Evolutionary conservation across 2,113 vertebrate species (phyloP).

Genomic region (Rhineura floridana): DNA sequence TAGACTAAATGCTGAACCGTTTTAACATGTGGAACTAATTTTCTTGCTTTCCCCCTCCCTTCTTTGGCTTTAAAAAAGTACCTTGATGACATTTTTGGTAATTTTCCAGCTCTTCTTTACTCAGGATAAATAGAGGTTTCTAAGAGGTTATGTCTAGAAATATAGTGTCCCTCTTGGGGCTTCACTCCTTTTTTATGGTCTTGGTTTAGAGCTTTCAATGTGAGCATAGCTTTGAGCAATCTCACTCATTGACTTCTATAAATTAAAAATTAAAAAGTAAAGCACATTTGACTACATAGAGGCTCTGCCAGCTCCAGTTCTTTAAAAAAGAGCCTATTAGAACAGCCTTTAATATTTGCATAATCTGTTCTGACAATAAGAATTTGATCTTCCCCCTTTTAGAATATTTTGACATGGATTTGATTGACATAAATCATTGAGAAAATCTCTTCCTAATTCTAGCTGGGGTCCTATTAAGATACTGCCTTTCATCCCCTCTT

Average conservation of each 20-base stretch:
- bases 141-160: not conserved
- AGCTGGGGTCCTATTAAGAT: not conserved
- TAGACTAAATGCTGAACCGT: slow-evolving; percentile 59
- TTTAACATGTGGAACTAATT: slow-evolving; percentile 78
- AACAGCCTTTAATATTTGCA: not conserved
- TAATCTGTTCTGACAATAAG: not conserved
- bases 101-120: slow-evolving; percentile 41
- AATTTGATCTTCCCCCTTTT: not conserved
- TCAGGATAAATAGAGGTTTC: slow-evolving; percentile 27
- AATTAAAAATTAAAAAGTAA: not conserved
- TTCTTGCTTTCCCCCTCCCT: slow-evolving; percentile 46
- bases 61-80: slow-evolving; percentile 36
- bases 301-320: not conserved
- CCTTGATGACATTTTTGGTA: slow-evolving; percentile 69
- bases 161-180: not conserved
- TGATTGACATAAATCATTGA: not conserved
- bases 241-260: not conserved
- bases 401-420: not conserved
- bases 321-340: not conserved
- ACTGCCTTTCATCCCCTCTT: not conserved
- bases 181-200: slow-evolving; percentile 4
- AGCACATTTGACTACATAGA: not conserved
- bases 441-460: not conserved
- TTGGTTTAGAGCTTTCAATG: not conserved
- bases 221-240: not conserved